Percentiles rank a stretch among this genome's conserved stretches.
These are phyloP conservation scores for Tapirus indicus DNA, from an alignment of 2,797 vertebrate genomes.

Conservation along the genomic window DNA sequence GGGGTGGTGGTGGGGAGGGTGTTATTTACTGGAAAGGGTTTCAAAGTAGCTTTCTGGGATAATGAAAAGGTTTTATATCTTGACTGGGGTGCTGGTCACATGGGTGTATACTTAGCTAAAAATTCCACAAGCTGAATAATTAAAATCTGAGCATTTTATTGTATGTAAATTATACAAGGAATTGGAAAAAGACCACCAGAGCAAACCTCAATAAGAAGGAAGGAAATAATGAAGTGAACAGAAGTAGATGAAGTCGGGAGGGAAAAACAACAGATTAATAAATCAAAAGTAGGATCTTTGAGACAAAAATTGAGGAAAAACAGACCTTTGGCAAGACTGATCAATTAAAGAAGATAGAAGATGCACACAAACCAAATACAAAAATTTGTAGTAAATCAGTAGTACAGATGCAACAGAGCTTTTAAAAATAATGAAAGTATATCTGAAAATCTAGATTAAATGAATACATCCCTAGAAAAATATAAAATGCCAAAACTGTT, in stretches of 20 bases:
- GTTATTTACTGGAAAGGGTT: not conserved
- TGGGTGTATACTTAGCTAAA: not conserved
- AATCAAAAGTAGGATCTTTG: not conserved
- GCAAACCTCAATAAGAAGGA: not conserved
- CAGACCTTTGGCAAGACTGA: not conserved
- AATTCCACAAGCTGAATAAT: not conserved
- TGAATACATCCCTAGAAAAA: not conserved
- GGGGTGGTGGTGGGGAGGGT: not conserved
- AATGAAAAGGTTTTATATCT: not conserved
- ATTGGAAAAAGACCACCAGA: constrained; percentile 38
- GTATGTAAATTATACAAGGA: not conserved
- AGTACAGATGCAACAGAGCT: not conserved
- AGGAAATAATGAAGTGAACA: not conserved
- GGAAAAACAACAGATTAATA: not conserved
- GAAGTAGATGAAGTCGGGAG: constrained; percentile 5
- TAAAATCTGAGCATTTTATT: constrained; percentile 32
- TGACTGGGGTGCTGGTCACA: not conserved
- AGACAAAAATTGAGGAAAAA: not conserved
- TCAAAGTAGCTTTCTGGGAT: not conserved
- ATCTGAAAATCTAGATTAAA: not conserved
- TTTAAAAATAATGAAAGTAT: not conserved
- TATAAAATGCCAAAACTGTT: not conserved
- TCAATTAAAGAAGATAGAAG: not conserved
- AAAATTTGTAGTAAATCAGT: not conserved
- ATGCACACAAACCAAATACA: not conserved